These are phyloP conservation scores for Hafferia zeledoni DNA, from an alignment of 2,797 vertebrate genomes.

Conservation along the genomic window DNA sequence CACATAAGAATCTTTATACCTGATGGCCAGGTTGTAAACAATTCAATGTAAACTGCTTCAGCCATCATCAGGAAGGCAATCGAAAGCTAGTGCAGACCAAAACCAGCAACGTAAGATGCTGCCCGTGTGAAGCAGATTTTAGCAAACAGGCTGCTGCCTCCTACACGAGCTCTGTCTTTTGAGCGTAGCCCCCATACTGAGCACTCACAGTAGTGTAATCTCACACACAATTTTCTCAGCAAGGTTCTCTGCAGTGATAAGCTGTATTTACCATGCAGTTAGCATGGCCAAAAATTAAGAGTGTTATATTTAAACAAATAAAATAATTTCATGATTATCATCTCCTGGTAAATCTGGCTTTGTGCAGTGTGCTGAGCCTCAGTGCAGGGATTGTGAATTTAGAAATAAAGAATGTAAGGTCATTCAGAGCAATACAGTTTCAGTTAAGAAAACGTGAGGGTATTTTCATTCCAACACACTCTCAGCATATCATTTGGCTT, in stretches of 20 bases:
- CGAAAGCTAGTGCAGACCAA: background rate
- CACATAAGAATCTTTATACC: background rate
- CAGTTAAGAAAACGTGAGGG: background rate
- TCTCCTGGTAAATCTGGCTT: background rate
- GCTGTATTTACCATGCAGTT: constrained; percentile 24
- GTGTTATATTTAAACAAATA: background rate
- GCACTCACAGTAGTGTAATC: background rate
- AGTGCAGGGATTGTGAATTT: background rate
- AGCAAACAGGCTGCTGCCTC: constrained; percentile 1
- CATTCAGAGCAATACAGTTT: background rate
- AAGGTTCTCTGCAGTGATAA: background rate
- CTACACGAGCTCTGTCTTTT: background rate
- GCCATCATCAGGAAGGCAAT: background rate
- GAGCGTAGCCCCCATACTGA: background rate
- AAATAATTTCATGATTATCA: background rate
- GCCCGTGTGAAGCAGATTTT: background rate
- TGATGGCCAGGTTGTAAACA: background rate
- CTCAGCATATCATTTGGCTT: background rate
- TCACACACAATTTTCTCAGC: constrained; percentile 4
- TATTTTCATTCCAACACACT: background rate
- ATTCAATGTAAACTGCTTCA: background rate
- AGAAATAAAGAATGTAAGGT: background rate
- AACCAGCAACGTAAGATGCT: background rate
- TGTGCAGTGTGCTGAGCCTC: background rate
- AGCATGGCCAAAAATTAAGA: background rate